These are phyloP conservation scores for Lochmaea crataegi DNA, from an alignment of 2,888 invertebrate species.

Conservation along the genomic window DNA sequence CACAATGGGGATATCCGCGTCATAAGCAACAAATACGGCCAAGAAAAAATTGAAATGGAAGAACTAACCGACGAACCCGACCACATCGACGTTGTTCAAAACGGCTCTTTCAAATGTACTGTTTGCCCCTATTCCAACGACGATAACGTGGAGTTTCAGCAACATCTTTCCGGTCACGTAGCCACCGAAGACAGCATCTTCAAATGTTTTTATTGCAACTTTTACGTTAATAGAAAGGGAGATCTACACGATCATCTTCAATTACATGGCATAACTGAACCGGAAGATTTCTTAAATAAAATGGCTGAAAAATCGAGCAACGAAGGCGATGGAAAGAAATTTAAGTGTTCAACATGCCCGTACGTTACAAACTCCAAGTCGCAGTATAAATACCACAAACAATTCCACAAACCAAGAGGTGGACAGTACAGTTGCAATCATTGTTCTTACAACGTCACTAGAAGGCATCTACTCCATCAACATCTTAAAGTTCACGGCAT, in stretches of 20 bases:
- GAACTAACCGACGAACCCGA: slow-evolving; percentile 62
- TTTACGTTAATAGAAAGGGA: slow-evolving; percentile 77
- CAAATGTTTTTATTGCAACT: slow-evolving; percentile 86
- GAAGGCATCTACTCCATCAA: slow-evolving; percentile 83
- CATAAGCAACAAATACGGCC: slow-evolving; percentile 68
- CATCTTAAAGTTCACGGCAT: slow-evolving; percentile 83
- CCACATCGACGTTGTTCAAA: slow-evolving; percentile 61
- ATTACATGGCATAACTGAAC: slow-evolving; percentile 73
- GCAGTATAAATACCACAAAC: slow-evolving; percentile 87
- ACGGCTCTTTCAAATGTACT: slow-evolving; percentile 69
- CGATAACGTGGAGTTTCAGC: slow-evolving; percentile 70
- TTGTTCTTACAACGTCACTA: slow-evolving; percentile 86
- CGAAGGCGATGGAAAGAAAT: slow-evolving; percentile 71
- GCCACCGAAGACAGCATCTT: slow-evolving; percentile 76
- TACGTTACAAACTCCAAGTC: slow-evolving; percentile 88
- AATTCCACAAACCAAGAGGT: slow-evolving; percentile 81
- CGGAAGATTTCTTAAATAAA: slow-evolving; percentile 69
- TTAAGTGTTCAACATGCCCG: slow-evolving; percentile 84
- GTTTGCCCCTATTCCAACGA: slow-evolving; percentile 79
- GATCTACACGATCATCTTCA: slow-evolving; percentile 76
- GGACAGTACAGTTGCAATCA: slow-evolving; percentile 84
- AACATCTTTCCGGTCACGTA: slow-evolving; percentile 78
- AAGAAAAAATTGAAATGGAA: slow-evolving; percentile 65
- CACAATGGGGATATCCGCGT: slow-evolving; percentile 82
- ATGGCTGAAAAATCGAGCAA: slow-evolving; percentile 56